Base-by-base conservation (phyloP, 2,888 invertebrate genomes). In the Phyto melanocephala region DNA sequence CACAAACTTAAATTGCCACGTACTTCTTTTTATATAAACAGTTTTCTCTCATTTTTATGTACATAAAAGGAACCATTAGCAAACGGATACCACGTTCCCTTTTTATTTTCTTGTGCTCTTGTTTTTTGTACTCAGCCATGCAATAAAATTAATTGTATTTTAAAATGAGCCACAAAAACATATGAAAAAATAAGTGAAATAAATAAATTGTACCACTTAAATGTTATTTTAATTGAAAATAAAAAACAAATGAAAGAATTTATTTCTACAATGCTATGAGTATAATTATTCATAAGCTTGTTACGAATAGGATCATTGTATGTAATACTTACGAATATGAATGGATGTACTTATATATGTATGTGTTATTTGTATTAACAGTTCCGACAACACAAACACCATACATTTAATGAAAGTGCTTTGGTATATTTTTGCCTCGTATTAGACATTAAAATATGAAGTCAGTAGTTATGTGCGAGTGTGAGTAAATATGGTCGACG, bases 141-240 rank as follows among this genome's bases (percentile, higher is more conserved):
- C 90, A 89, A 90, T 89, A 88, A 89, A 89, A 90, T 90, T 90
- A 90, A 90, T 90, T 90, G 89, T 87, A 86, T 85, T 86, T 84
- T 78, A 77, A 47, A 62, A 80, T 58, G 65, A 60, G 54, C 1
- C 70, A 76, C 35, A 17, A 47, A 75, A 75, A 45, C 28, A 24
- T 33, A 5, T 54, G 67, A 70, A 62, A 35, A 47, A 78, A 79
- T 74, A 85, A 80, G 71, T 17, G n/a, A 76, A 74, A 22, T 20
- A 58, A 65, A 70, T 85, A 85, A 85, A 85, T 83, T 86, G 84
- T 85, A 85, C 87, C 88, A 88, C 87, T 88, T 88, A 87, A 88
- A 88, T 87, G 86, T 87, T 87, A 88, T 88, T 28, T 87, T 88
- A 86, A 88, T 85, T 88, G 88, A 81, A 81, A 81, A n/a, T n/a